Percentiles rank a stretch among this genome's conserved stretches.
phyloP scores from a whole-genome alignment of 2,797 vertebrate species.

The Galagoides demidoff region DNA sequence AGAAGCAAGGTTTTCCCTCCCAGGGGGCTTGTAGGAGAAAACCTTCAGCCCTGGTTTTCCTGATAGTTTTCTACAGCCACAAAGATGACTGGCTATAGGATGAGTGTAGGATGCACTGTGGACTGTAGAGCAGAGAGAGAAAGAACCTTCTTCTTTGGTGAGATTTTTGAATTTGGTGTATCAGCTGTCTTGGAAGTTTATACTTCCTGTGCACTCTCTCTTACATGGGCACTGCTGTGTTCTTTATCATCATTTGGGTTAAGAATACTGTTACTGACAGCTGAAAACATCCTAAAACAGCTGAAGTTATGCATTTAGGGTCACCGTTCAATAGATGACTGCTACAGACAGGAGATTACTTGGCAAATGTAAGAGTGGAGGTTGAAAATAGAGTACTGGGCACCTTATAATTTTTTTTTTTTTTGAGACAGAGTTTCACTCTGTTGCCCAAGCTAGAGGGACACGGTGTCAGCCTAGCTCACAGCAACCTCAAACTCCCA shows the following conservation, averaged over 20 bases:
- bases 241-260: not conserved
- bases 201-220: not conserved
- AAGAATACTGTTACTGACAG: not conserved
- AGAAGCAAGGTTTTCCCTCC: not conserved
- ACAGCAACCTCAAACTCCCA: too few relatives aligned
- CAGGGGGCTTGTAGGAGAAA: not conserved
- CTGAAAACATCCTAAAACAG: constrained; percentile 35
- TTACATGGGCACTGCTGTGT: not conserved
- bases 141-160: not conserved
- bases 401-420: not conserved
- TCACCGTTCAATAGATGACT: not conserved
- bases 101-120: not conserved
- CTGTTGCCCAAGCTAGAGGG: too few relatives aligned
- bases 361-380: not conserved
- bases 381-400: not conserved
- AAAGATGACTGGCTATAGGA: not conserved
- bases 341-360: not conserved
- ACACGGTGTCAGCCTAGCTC: too few relatives aligned
- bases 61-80: not conserved
- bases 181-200: not conserved
- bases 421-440: too few relatives aligned
- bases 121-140: not conserved
- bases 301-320: not conserved
- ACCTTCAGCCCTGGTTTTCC: not conserved
- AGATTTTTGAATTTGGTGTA: not conserved